Evolutionary conservation across 2,888 invertebrate species (phyloP).

Genomic region (Synergus laeviventris): DNA sequence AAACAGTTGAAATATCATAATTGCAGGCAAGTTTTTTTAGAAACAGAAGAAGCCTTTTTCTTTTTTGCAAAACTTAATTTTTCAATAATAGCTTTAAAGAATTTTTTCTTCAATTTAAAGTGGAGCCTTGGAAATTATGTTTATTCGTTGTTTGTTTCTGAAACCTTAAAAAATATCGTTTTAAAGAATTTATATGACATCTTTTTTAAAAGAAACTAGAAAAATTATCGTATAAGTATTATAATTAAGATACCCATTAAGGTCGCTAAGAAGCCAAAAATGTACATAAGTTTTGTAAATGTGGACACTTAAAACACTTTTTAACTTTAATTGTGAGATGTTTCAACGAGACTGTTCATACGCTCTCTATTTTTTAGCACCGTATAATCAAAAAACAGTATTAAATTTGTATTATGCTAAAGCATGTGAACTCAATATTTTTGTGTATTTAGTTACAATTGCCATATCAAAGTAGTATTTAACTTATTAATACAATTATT

Average conservation of each 20-base stretch:
- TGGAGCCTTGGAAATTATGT: too few species aligned
- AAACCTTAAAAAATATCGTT: too few species aligned
- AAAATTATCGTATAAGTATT: neutral
- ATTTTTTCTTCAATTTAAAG: too few species aligned
- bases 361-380: neutral
- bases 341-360: slow-evolving; percentile 7
- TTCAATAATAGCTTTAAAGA: too few species aligned
- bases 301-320: neutral
- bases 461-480: neutral
- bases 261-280: neutral
- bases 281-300: neutral
- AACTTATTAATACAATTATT: too few species aligned
- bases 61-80: too few species aligned
- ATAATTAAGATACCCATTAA: neutral
- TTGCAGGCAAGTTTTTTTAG: too few species aligned
- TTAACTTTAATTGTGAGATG: neutral
- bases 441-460: neutral
- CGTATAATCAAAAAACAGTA: neutral
- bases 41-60: too few species aligned
- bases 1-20: too few species aligned
- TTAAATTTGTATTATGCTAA: neutral
- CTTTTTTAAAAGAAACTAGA: too few species aligned
- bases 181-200: too few species aligned
- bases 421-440: neutral
- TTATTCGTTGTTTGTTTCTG: too few species aligned